Evolutionary conservation across 2,888 invertebrate species (phyloP).

Genomic region (Agrilus biguttatus): DNA sequence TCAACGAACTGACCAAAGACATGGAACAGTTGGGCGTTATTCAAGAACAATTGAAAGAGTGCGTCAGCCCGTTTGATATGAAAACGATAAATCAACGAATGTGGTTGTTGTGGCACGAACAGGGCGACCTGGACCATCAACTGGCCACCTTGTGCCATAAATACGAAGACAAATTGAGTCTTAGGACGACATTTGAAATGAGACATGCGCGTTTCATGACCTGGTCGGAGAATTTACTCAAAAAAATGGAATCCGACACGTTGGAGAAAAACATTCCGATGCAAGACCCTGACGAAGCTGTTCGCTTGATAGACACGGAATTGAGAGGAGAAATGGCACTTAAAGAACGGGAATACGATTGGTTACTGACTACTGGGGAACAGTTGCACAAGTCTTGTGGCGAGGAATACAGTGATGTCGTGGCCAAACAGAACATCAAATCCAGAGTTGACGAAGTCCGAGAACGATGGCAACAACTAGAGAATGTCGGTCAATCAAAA

Average conservation of each 20-base stretch:
- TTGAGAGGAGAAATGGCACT: slow-evolving; percentile 59
- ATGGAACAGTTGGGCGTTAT: slow-evolving; percentile 58
- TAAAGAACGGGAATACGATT: slow-evolving; percentile 64
- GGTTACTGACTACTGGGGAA: slow-evolving; percentile 56
- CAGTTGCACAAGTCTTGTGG: slow-evolving; percentile 49
- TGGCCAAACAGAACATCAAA: slow-evolving; percentile 42
- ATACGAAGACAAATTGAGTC: slow-evolving; percentile 58
- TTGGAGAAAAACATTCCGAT: slow-evolving; percentile 29
- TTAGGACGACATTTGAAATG: slow-evolving; percentile 55
- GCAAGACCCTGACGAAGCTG: slow-evolving; percentile 57
- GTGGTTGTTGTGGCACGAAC: slow-evolving; percentile 66
- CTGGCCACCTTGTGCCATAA: slow-evolving; percentile 55
- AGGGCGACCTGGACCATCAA: slow-evolving; percentile 68
- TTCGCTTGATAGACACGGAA: slow-evolving; percentile 58
- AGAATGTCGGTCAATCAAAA: slow-evolving; percentile 47
- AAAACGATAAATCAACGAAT: slow-evolving; percentile 64
- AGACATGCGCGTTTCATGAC: slow-evolving; percentile 47
- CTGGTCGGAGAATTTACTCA: slow-evolving; percentile 59
- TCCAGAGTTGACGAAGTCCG: slow-evolving; percentile 43
- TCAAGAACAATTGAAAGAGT: slow-evolving; percentile 73
- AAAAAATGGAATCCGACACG: slow-evolving; percentile 44
- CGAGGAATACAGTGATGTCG: slow-evolving; percentile 44
- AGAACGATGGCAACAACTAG: slow-evolving; percentile 62
- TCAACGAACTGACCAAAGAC: slow-evolving; percentile 43
- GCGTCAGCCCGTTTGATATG: slow-evolving; percentile 70